These are phyloP conservation scores for Syrista parreyssii DNA, from an alignment of 2,888 invertebrate genomes.

Conservation along the genomic window DNA sequence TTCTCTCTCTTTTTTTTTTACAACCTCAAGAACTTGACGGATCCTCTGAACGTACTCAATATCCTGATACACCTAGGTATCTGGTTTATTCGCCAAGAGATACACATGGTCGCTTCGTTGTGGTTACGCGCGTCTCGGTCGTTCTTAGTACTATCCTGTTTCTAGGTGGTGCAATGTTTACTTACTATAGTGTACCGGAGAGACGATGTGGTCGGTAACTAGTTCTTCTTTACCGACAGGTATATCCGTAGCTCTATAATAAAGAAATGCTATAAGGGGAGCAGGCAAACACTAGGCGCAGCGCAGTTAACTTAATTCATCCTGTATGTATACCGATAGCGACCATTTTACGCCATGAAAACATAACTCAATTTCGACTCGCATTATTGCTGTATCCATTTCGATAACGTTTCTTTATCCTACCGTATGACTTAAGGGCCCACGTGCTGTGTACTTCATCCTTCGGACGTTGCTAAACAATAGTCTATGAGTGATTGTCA, in stretches of 20 bases:
- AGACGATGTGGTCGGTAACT: no score
- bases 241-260: background rate
- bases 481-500: no score
- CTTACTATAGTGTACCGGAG: no score
- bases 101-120: no score
- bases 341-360: conserved; percentile 18
- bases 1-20: background rate
- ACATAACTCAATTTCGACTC: conserved; percentile 16
- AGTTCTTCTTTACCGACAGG: no score
- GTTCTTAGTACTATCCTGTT: no score
- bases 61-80: background rate
- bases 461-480: no score
- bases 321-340: conserved; percentile 18
- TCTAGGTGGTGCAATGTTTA: no score
- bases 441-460: no score
- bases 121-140: no score
- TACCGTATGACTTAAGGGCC: no score
- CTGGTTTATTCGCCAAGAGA: no score
- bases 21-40: background rate
- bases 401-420: background rate
- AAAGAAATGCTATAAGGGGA: background rate
- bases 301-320: conserved; percentile 22
- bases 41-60: background rate
- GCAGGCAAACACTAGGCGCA: background rate
- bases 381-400: conserved; percentile 23